Base-by-base conservation (phyloP, 1,140 invertebrate genomes). In the Drosophila setifemur region DNA sequence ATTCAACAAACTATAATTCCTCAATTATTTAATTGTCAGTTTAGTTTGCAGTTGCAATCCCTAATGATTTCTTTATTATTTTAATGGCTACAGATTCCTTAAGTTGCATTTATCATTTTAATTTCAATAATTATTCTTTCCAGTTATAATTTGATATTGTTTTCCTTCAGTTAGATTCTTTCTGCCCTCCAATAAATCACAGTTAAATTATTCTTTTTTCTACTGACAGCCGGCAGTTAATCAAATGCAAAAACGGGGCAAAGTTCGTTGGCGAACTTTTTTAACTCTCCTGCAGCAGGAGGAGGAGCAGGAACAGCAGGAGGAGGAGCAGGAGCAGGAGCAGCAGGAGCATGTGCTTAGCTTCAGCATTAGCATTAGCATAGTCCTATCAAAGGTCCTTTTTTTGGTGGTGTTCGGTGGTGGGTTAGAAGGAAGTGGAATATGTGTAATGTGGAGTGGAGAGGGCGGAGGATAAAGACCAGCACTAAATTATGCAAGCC, bases 401-500 rank as follows among this genome's bases (percentile, higher is more conserved):
- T 12, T 3, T 5, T 12, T 4, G 11, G 11, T 12, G 31, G 31
- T 33, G 11, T 12, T 33, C 14, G 31, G 31, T 7, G 21, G 21
- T 6, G 8, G 21, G 35, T 14, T 7, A 9, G 12, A 11, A 43
- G 11, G 18, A 43, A 16, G 44, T 28, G 23, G 29, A 11, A 33
- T 26, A 5, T 35, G 31, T 35, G 31, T 33, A n/a, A n/a, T n/a
- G 29, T 11, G 29, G 9, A 3, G 4, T 3, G 6, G 9, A 43
- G 29, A 1, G 4, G 11, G 2, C 7, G 37, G n/a, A 14, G 11
- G 31, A 9, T 4, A 18, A 12, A 63, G 60, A 35, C 31, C 25
- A 26, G 23, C 39, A 47, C 40, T 49, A 49, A 66, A 66, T 66
- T 66, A 66, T 66, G 61, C 61, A 66, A 21, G 58, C 19, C 57